phyloP scores from a whole-genome alignment of 1,140 invertebrate species.

The Vollenhovia emeryi region DNA sequence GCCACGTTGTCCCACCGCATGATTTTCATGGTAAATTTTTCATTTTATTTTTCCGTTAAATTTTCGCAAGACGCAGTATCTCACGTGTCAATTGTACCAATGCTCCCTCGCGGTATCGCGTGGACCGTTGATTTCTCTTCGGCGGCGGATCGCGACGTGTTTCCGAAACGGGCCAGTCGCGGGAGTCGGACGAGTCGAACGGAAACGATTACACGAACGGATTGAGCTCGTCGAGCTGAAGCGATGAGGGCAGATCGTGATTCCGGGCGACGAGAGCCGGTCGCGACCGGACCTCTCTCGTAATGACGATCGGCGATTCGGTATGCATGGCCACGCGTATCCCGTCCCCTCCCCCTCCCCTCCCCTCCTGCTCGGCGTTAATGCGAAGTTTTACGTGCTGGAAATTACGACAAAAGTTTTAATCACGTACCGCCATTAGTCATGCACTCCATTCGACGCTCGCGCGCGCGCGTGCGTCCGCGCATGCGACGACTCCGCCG shows the following conservation, averaged over 20 bases:
- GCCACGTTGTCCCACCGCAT: no score
- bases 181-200: neutral
- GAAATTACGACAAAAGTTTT: slow-evolving; percentile 81
- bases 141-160: neutral
- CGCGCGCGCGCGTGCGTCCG: neutral
- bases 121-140: neutral
- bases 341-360: no score
- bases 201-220: neutral
- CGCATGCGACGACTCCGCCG: neutral
- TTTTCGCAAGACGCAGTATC: neutral
- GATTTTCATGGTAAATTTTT: no score
- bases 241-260: neutral
- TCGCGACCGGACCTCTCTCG: neutral
- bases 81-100: neutral
- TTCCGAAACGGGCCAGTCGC: slow-evolving; percentile 17
- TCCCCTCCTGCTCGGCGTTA: slow-evolving; percentile 35
- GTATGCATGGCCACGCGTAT: slow-evolving; percentile 18
- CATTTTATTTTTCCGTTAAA: no score
- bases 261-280: no score
- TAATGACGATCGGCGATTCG: slow-evolving; percentile 36
- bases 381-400: slow-evolving; percentile 61
- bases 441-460: slow-evolving; percentile 72
- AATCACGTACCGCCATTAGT: slow-evolving; percentile 81
- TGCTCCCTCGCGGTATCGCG: neutral
- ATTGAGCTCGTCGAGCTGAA: slow-evolving; percentile 12